phyloP scores from a whole-genome alignment of 2,113 vertebrate species.

The Pongo abelii region DNA sequence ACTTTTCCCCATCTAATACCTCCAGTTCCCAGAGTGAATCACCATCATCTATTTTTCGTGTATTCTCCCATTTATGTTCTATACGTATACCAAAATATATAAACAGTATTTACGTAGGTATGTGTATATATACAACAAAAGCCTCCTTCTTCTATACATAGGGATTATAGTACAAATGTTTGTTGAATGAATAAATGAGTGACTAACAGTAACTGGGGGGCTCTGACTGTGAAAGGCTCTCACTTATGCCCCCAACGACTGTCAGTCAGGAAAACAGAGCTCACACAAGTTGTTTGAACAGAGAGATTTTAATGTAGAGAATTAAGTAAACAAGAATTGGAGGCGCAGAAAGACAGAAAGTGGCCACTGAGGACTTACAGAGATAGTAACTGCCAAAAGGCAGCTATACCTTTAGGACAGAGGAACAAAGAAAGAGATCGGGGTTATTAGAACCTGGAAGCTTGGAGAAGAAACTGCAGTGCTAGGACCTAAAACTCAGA shows the following conservation, averaged over 20 bases:
- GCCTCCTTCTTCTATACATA: not conserved
- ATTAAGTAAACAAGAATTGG: not conserved
- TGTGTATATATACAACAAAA: not conserved
- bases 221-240: not conserved
- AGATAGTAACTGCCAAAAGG: not conserved
- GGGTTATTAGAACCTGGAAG: not conserved
- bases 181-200: not conserved
- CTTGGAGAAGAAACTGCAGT: not conserved
- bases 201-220: not conserved
- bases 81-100: not conserved
- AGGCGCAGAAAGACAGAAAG: not conserved
- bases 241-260: fast-evolving
- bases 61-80: not conserved
- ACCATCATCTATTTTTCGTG: not conserved
- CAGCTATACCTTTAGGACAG: not conserved
- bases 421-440: not conserved
- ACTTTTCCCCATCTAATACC: not conserved
- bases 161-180: not conserved
- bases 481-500: not conserved
- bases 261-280: not conserved
- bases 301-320: not conserved
- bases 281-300: not conserved
- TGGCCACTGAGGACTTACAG: not conserved
- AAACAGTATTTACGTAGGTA: not conserved
- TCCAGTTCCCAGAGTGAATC: not conserved